Percentiles rank a stretch among this genome's conserved stretches.
These are phyloP conservation scores for Ischnura elegans DNA, from an alignment of 2,888 invertebrate genomes.

Conservation along the genomic window DNA sequence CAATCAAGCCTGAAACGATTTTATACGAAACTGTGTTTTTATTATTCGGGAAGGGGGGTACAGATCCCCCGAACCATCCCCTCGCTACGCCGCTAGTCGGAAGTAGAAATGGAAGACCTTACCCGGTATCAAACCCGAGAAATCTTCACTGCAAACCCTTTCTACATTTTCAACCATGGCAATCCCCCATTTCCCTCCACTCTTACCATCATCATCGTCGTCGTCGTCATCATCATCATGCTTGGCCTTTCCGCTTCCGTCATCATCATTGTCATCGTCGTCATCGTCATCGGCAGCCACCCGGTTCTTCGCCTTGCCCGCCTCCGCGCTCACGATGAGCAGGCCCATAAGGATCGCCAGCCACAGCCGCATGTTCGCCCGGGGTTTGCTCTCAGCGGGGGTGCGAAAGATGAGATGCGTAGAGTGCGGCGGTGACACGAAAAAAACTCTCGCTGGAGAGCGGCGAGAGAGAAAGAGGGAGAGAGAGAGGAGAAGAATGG, in stretches of 20 bases:
- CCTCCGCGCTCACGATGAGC: slow-evolving; percentile 58
- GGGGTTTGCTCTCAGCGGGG: not conserved
- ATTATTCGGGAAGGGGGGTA: not conserved
- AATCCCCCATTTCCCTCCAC: too few relatives aligned
- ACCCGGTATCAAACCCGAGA: too few relatives aligned
- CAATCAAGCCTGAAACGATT: too few relatives aligned
- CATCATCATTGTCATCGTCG: slow-evolving; percentile 37
- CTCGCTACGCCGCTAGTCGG: too few relatives aligned
- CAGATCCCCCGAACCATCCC: too few relatives aligned
- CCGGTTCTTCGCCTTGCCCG: slow-evolving; percentile 21
- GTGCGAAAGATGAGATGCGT: not conserved
- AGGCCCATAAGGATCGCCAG: slow-evolving; percentile 57
- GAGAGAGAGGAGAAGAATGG: slow-evolving; percentile 10
- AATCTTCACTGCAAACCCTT: too few relatives aligned
- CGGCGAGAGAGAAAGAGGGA: not conserved
- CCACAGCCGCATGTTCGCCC: slow-evolving; percentile 46
- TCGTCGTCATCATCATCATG: slow-evolving; percentile 54
- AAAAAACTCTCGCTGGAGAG: not conserved
- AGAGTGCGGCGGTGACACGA: not conserved
- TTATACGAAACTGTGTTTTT: too few relatives aligned
- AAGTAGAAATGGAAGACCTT: too few relatives aligned
- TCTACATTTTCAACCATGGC: too few relatives aligned
- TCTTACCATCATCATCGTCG: slow-evolving; percentile 9
- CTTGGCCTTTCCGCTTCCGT: slow-evolving; percentile 50
- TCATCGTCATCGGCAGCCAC: slow-evolving; percentile 27